Evolutionary conservation across 2,888 invertebrate genomes (phyloP).

Genomic region (Machimus rusticus): DNA sequence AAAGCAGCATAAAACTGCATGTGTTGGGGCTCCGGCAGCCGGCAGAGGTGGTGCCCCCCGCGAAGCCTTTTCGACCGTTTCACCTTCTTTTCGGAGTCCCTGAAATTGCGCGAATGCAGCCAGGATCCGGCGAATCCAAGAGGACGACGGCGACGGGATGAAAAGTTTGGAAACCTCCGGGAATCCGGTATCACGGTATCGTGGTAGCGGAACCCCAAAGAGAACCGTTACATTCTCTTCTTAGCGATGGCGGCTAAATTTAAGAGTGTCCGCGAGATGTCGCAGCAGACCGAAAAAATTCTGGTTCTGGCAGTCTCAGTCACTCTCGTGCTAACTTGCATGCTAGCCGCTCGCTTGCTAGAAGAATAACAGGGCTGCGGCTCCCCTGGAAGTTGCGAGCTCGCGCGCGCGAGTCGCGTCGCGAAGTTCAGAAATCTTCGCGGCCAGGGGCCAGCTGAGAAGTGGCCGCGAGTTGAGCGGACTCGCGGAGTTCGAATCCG

Average conservation of each 20-base stretch:
- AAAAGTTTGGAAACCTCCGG: background rate
- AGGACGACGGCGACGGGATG: background rate
- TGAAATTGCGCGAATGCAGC: constrained; percentile 16
- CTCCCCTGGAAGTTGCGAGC: background rate
- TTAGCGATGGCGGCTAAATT: background rate
- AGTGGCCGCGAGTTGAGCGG: background rate
- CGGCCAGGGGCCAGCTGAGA: background rate
- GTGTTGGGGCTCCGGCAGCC: background rate
- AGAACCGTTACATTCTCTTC: background rate
- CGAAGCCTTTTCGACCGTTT: background rate
- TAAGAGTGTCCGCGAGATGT: background rate
- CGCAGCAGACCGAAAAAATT: background rate
- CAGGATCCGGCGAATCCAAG: background rate
- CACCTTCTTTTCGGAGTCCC: background rate
- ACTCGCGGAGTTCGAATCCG: background rate
- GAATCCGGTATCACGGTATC: too few relatives aligned
- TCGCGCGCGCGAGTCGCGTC: background rate
- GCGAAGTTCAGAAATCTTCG: background rate
- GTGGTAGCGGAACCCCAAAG: background rate
- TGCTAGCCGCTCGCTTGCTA: background rate
- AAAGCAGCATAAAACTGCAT: background rate
- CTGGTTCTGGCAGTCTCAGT: background rate
- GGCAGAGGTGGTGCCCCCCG: background rate
- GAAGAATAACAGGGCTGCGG: background rate
- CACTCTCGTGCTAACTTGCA: background rate